Evolutionary conservation across 2,888 invertebrate species (phyloP), one percentile per base, ranked within the genome.

Genomic region (Hecatera dysodea): DNA sequence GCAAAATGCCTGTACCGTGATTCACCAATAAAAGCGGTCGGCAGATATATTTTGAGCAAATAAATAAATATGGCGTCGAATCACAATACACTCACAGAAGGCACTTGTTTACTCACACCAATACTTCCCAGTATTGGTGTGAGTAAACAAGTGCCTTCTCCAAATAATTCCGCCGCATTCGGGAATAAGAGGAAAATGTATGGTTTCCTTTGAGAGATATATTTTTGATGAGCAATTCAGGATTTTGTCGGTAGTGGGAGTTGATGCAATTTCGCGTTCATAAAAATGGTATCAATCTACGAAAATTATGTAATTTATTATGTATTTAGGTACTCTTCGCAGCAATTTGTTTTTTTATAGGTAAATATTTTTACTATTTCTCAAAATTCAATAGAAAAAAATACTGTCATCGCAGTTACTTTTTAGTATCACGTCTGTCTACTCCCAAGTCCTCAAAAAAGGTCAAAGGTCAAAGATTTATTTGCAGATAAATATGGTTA

Each of bases 131-230:
- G 61, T 29, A 65, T 46, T 55, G 78, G 53, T 33, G 64, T 55
- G 78, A 46, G 24, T 33, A 48, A 42, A 64, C 52, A 72, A 72
- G 48, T 46, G 57, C 39, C 24, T 53, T 50, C 82, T 65, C 15
- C 60, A 56, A 77, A 76, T 81, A 78, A 81, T 78, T 81, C 72
- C 50, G 48, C 33, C 48, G 22, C 61, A 44, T 69, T 48, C 42
- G 56, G 75, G n/a, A 56, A 52, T 60, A 61, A 12, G 27, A 56
- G 17, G 33, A 61, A 27, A 12, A 27, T 22, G 19, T 19, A 19
- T 22, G 50, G 42, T 29, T 72, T 44, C 27, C 48, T 39, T 57
- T 44, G 19, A 15, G 44, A 33, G 33, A 72, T 61, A 46, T 57
- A 70, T 56, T 48, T 55, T 55, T 55, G n/a, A 57, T 61, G 44